Base-by-base conservation (phyloP, 2,888 invertebrate genomes). In the Heteromurus nitidus region DNA sequence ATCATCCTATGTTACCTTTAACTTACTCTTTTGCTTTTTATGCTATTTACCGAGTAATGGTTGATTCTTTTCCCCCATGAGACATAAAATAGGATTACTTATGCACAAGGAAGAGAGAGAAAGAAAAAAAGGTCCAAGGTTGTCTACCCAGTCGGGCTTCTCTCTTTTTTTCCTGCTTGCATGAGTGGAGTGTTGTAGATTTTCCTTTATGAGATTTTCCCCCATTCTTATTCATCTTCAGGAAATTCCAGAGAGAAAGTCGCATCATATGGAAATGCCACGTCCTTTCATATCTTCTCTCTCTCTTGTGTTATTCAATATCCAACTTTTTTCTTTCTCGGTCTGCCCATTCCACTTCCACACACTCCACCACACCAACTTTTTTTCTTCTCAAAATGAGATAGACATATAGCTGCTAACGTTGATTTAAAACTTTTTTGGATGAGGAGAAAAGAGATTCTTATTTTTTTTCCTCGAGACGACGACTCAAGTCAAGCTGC, bases 1-100 rank as follows among this genome's bases (percentile, higher is more conserved):
- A 13, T 9, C 11, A 55, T 24, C 55, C 26, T 55, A 3, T 55
- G 55, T 55, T 55, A 55, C 55, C 55, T 55, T 55, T 55, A 55
- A 26, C 55, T 55, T 55, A n/a, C n/a, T n/a, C n/a, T 26, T 26
- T 16, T 24, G 62, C 30, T 62, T 31, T n/a, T n/a, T 30, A 30
- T 62, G 31, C 18, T 62, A 31, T 30, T n/a, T 60, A 26, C 18
- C 22, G 20, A 47, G 65, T 62, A 47, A 62, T 50, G 18, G 73
- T 30, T 73, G 73, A 30, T 73, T 73, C 62, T 62, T 30, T 50
- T 50, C 60, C 31, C 68, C 74, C 69, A 31, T 13, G 80, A 58
- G 80, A 80, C 31, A 53, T 74, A 26, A 80, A 73, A 64, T 72
- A 31, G 80, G 80, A 73, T 80, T 80, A 80, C 55, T 44, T 68